Base-by-base conservation (phyloP, 2,797 vertebrate genomes). In the Oreochromis grahami region DNA sequence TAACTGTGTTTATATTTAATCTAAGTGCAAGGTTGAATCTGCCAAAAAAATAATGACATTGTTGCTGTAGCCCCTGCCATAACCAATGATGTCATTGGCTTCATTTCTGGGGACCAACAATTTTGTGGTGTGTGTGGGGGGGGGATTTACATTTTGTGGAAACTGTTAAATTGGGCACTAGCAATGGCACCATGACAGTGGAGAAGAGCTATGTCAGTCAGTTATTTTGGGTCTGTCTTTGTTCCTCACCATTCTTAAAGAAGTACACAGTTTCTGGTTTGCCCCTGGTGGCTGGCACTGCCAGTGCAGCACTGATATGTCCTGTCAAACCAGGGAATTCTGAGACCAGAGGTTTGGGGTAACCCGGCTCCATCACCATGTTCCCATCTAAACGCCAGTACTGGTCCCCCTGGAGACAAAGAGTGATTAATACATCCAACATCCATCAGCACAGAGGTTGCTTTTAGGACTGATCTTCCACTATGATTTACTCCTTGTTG, bases 381-480 rank as follows among this genome's bases (percentile, higher is more conserved):
- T 98, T 97, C 1, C 96, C 96, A 55, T 97, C 97, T 74, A 98
- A 96, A 74, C 96, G 96, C 98, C 98, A 99, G 87, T 96, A 97
- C 19, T 96, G 94, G 48, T 97, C 93, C 21, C 95, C 97, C 98
- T 99, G 77, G 13, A 53, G 34, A 5, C 1, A 52, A 5, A 21
- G 13, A 8, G 3, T 1, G 41, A 26, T 70, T 19, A 41, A n/a
- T 55, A 48, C 15, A 53, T 4, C 15, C 17, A 29, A 43, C 38
- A 43, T 32, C 14, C 48, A 48, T 52, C 51, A 60, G 10, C 26
- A 34, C 7, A 26, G 12, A 50, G 4, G 8, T 10, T 17, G n/a
- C 36, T 45, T 29, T 56, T 26, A 68, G 12, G 29, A 10, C n/a
- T 17, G 8, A 3, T 21, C 5, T 6, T 34, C 1, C 9, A 2